Conservation (phyloP, 2,797 vertebrate species). For the Sebastolobus altivelis region DNA sequence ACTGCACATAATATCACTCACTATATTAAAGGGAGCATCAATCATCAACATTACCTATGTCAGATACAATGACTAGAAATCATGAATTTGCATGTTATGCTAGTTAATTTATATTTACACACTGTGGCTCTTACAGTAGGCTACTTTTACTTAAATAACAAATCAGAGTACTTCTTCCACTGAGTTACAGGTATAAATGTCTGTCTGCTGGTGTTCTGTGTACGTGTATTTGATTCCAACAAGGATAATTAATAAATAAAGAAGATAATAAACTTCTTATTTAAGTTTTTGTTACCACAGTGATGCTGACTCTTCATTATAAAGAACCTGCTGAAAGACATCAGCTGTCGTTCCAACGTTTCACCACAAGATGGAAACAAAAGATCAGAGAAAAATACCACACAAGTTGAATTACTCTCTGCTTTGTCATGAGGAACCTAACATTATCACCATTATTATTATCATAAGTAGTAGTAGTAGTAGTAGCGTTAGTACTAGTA, state of each 20-base stretch:
- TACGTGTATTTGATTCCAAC: neutral
- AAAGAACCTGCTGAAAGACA: neutral
- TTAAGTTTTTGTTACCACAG: neutral
- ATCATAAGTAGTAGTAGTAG: neutral
- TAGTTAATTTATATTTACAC: no score
- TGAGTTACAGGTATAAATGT: neutral
- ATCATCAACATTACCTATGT: no score
- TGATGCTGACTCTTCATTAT: neutral
- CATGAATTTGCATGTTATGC: no score
- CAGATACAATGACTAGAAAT: no score
- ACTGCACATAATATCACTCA: no score
- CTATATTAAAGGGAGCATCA: no score
- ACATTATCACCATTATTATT: neutral
- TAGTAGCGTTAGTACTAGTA: neutral
- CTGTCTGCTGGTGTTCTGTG: neutral
- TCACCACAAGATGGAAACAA: slow-evolving; percentile 74
- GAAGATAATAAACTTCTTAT: neutral
- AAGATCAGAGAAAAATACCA: slow-evolving; percentile 36
- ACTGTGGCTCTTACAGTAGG: no score
- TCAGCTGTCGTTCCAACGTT: slow-evolving; percentile 22
- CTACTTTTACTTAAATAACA: neutral
- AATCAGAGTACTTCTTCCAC: neutral
- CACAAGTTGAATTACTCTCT: neutral
- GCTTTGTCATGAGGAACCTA: neutral
- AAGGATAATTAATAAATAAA: neutral